A percentile compares a stretch with the other conserved stretches of the same genome.
These are phyloP conservation scores for Eptesicus fuscus DNA, from an alignment of 2,113 vertebrate genomes.

Conservation along the genomic window DNA sequence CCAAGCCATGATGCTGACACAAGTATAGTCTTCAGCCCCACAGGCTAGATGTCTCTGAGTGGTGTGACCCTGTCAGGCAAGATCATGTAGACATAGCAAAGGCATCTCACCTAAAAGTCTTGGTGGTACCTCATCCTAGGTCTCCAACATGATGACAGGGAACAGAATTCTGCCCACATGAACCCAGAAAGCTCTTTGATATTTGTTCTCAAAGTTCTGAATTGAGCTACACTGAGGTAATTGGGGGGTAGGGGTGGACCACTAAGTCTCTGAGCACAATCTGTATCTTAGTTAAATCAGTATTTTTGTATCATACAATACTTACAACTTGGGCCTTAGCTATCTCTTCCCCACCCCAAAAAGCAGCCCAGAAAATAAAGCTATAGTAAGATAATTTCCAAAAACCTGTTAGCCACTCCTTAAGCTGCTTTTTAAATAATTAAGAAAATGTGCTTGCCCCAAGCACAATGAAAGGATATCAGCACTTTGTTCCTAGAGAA, in stretches of 20 bases:
- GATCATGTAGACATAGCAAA: neutral
- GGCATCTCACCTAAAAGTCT: too few relatives aligned
- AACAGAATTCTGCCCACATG: neutral
- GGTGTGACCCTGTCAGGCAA: too few relatives aligned
- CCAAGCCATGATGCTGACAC: neutral
- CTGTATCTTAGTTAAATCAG: too few relatives aligned
- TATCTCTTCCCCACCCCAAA: neutral
- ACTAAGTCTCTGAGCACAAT: fast-evolving
- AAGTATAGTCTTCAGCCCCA: too few relatives aligned
- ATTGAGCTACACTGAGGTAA: neutral
- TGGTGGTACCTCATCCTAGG: too few relatives aligned
- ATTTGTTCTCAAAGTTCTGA: neutral
- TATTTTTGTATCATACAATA: neutral
- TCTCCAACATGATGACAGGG: neutral
- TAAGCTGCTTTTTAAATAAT: neutral
- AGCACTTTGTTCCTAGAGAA: neutral
- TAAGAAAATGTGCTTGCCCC: neutral
- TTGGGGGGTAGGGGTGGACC: too few relatives aligned
- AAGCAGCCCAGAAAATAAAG: neutral
- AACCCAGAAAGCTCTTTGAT: neutral
- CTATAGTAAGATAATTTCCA: neutral
- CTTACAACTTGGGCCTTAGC: neutral
- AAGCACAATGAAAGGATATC: neutral
- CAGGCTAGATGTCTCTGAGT: neutral
- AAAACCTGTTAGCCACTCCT: neutral